Conservation (phyloP, 2,888 invertebrate species). For the Limnephilus rhombicus region DNA sequence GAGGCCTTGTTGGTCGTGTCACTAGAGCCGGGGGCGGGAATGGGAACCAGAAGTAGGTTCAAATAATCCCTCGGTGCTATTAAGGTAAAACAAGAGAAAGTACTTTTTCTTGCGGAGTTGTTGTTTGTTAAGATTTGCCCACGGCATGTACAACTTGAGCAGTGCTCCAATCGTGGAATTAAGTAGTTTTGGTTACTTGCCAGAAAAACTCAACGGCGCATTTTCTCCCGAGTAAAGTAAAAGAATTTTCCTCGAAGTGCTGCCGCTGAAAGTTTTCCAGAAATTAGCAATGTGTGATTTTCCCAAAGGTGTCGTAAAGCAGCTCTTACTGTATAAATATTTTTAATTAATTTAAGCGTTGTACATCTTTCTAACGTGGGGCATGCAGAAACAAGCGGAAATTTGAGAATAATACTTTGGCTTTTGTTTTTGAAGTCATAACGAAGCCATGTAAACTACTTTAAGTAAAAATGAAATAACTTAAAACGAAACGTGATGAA, state of each 20-base stretch:
- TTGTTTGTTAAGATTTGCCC: slow-evolving; percentile 9
- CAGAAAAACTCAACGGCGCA: slow-evolving; percentile 19
- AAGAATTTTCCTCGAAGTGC: neutral
- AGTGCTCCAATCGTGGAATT: neutral
- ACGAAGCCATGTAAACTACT: neutral
- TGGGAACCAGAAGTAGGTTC: neutral
- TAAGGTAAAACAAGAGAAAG: neutral
- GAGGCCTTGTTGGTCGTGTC: neutral
- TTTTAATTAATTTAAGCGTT: neutral
- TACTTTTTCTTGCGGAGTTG: slow-evolving; percentile 11
- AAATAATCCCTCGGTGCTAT: neutral
- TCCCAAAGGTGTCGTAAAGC: neutral
- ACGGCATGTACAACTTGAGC: slow-evolving; percentile 19
- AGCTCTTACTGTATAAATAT: neutral
- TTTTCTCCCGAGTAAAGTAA: slow-evolving; percentile 18
- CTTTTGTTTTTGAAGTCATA: neutral
- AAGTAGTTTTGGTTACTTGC: slow-evolving; percentile 22
- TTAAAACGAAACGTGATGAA: neutral
- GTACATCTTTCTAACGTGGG: neutral
- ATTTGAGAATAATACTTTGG: neutral
- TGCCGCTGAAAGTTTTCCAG: neutral
- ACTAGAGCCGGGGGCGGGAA: neutral
- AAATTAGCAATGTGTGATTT: neutral
- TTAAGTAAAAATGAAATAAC: neutral
- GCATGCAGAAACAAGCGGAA: neutral